Percentiles rank a stretch among this genome's conserved stretches.
Conservation (phyloP, 2,888 invertebrate genomes). For the Protophormia terraenovae region DNA sequence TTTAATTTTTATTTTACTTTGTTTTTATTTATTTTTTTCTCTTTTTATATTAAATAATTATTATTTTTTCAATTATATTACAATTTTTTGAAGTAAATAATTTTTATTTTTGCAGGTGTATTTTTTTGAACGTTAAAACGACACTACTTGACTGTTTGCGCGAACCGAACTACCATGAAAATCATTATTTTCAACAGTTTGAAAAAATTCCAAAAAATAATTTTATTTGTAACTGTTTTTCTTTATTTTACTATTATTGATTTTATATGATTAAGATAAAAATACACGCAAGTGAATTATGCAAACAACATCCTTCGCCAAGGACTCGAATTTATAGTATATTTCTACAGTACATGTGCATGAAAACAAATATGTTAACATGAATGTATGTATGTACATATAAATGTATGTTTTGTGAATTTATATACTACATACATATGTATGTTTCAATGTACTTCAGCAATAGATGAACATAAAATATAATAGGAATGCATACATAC, state of each 20-base stretch:
- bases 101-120: not conserved
- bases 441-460: too few relatives aligned
- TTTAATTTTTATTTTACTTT: not conserved
- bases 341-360: not conserved
- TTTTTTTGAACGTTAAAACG: not conserved
- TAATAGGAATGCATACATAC: too few relatives aligned
- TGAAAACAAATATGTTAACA: not conserved
- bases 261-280: conserved; percentile 32
- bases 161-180: too few relatives aligned
- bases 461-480: too few relatives aligned
- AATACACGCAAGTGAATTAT: conserved; percentile 1
- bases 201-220: not conserved
- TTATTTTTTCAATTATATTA: not conserved
- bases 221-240: not conserved
- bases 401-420: not conserved
- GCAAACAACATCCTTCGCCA: conserved; percentile 40
- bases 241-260: not conserved
- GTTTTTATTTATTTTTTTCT: too few relatives aligned
- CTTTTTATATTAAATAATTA: too few relatives aligned
- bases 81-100: too few relatives aligned
- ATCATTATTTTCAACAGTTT: not conserved
- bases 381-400: not conserved
- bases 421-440: not conserved
- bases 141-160: too few relatives aligned
- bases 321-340: conserved; percentile 31